These are phyloP conservation scores for Gadus chalcogrammus DNA, from an alignment of 2,113 vertebrate genomes.

Conservation along the genomic window DNA sequence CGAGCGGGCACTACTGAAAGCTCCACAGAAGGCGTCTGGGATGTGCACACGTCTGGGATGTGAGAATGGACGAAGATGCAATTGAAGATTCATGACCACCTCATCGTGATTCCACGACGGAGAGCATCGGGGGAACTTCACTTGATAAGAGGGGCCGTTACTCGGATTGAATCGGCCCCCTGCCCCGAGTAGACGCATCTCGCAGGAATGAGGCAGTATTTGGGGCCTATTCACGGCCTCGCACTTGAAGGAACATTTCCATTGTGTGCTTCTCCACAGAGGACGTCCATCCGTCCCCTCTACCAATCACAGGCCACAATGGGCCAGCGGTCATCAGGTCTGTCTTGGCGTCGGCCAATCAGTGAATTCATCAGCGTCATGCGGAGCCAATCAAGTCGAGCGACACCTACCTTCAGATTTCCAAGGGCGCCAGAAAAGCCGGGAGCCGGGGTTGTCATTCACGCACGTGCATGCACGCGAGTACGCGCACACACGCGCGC, in stretches of 20 bases:
- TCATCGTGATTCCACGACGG: no score
- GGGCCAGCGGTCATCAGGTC: conserved; percentile 38
- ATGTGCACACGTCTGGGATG: no score
- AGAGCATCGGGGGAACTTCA: no score
- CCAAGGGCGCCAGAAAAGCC: conserved; percentile 26
- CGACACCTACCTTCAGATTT: conserved; percentile 62
- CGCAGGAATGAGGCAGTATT: conserved; percentile 26
- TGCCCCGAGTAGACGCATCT: conserved; percentile 26
- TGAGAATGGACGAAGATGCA: no score
- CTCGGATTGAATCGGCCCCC: no score
- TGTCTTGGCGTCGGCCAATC: conserved; percentile 60
- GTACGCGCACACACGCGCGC: background rate
- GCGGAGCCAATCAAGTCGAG: conserved; percentile 45
- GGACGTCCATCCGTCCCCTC: conserved; percentile 40
- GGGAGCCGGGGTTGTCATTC: conserved; percentile 4
- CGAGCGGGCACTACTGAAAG: no score
- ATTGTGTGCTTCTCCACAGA: conserved; percentile 36
- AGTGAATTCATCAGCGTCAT: conserved; percentile 67
- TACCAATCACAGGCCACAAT: conserved; percentile 65
- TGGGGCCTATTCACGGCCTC: conserved; percentile 37
- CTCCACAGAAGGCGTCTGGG: no score
- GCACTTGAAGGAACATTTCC: conserved; percentile 31
- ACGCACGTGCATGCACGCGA: background rate
- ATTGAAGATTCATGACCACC: no score
- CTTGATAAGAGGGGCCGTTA: no score